Percentiles rank a stretch among this genome's conserved stretches.
phyloP scores from a whole-genome alignment of 92 coral and sea anemone genomes.

The Bergia sp. region DNA sequence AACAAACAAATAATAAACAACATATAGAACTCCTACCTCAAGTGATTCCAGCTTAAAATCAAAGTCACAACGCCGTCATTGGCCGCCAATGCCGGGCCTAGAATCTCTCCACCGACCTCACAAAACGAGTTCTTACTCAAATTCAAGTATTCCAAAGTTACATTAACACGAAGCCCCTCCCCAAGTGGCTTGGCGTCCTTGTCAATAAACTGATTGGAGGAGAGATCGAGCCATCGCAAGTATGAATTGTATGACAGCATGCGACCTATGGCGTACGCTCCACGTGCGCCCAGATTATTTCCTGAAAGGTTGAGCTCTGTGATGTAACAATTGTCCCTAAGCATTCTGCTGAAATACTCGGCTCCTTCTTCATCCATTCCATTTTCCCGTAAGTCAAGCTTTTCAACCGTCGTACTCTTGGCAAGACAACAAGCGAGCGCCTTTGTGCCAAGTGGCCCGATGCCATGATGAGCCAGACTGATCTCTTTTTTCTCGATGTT shows the following conservation, averaged over 20 bases:
- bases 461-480: constrained; percentile 66
- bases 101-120: constrained; percentile 70
- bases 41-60: constrained; percentile 82
- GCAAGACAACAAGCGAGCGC: constrained; percentile 68
- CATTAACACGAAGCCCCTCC: constrained; percentile 55
- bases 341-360: constrained; percentile 66
- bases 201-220: constrained; percentile 70
- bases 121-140: constrained; percentile 78
- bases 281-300: constrained; percentile 64
- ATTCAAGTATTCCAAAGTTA: constrained; percentile 57
- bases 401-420: constrained; percentile 71
- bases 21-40: constrained; percentile 40
- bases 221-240: constrained; percentile 64
- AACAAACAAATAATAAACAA: neutral
- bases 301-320: constrained; percentile 69
- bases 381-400: constrained; percentile 66
- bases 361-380: constrained; percentile 74
- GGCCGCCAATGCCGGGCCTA: constrained; percentile 68
- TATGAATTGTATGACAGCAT: constrained; percentile 55
- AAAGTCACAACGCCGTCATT: constrained; percentile 57
- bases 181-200: constrained; percentile 69
- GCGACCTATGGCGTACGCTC: constrained; percentile 67
- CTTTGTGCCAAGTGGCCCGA: constrained; percentile 70
- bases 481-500: constrained; percentile 64
- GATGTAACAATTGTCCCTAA: constrained; percentile 69